Conservation (phyloP, 2,888 invertebrate species). For the Acleris emargana region DNA sequence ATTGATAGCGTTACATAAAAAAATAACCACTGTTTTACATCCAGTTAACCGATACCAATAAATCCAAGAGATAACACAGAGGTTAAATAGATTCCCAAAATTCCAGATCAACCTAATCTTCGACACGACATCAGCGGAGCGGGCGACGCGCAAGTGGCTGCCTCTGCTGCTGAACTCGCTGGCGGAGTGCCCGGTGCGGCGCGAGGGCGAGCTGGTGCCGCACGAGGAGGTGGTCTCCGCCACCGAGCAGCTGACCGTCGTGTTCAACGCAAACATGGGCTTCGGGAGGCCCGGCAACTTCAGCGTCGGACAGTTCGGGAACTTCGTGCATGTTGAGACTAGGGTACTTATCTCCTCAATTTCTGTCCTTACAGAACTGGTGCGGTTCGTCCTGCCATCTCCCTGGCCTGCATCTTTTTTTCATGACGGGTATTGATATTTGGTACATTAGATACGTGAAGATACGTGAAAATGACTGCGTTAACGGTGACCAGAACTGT, state of each 20-base stretch:
- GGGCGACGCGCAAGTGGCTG: slow-evolving; percentile 87
- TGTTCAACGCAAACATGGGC: slow-evolving; percentile 85
- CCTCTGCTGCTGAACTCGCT: slow-evolving; percentile 90
- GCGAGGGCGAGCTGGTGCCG: slow-evolving; percentile 81
- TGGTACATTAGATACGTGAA: no score
- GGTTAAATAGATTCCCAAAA: no score
- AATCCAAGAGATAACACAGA: no score
- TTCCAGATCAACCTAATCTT: slow-evolving; percentile 88
- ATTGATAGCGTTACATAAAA: no score
- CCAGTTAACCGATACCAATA: no score
- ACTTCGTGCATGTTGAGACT: slow-evolving; percentile 85
- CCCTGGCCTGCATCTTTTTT: no score
- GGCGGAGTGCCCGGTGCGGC: slow-evolving; percentile 89
- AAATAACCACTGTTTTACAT: no score
- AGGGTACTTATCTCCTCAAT: slow-evolving; percentile 78
- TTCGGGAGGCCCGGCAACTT: slow-evolving; percentile 84
- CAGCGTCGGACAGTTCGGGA: slow-evolving; percentile 88
- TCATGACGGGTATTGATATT: no score
- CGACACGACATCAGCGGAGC: slow-evolving; percentile 86
- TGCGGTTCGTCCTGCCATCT: no score
- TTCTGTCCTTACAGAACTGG: no score
- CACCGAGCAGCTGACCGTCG: slow-evolving; percentile 89
- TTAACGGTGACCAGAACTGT: no score
- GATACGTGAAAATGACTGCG: no score
- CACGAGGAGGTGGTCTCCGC: slow-evolving; percentile 91